Evolutionary conservation across 92 coral and sea anemone genomes (phyloP).

Genomic region (Parazoanthus atlanticus): DNA sequence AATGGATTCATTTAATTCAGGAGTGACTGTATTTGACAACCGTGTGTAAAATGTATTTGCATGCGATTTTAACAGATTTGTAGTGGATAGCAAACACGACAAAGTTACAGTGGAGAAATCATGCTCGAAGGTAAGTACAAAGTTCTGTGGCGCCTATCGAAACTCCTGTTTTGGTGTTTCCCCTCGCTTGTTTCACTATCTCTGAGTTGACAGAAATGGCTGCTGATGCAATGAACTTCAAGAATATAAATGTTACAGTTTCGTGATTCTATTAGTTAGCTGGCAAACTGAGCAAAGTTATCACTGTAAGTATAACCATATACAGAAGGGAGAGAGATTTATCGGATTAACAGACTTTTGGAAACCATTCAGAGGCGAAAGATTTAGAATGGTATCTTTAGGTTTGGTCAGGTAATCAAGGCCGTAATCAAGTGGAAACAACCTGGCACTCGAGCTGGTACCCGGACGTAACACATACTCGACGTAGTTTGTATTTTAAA

Average conservation of each 20-base stretch:
- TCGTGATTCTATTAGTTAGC: not conserved
- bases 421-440: too few relatives aligned
- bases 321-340: too few relatives aligned
- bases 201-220: not conserved
- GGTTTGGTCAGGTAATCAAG: too few relatives aligned
- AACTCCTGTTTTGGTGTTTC: not conserved
- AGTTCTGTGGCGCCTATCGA: not conserved
- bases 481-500: too few relatives aligned
- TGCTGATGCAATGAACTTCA: not conserved
- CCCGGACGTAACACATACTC: too few relatives aligned
- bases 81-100: slow-evolving; percentile 24
- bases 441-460: too few relatives aligned
- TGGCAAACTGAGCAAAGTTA: too few relatives aligned
- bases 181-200: not conserved
- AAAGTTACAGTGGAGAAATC: slow-evolving; percentile 21
- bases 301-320: too few relatives aligned
- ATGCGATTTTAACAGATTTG: slow-evolving; percentile 32
- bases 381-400: too few relatives aligned
- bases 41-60: slow-evolving; percentile 31
- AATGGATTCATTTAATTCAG: not conserved
- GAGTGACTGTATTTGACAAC: slow-evolving; percentile 21
- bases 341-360: too few relatives aligned
- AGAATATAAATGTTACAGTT: not conserved
- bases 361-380: too few relatives aligned
- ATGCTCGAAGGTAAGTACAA: slow-evolving; percentile 33